These are phyloP conservation scores for Rhadina sibilatrix DNA, from an alignment of 2,113 vertebrate genomes.

Conservation along the genomic window DNA sequence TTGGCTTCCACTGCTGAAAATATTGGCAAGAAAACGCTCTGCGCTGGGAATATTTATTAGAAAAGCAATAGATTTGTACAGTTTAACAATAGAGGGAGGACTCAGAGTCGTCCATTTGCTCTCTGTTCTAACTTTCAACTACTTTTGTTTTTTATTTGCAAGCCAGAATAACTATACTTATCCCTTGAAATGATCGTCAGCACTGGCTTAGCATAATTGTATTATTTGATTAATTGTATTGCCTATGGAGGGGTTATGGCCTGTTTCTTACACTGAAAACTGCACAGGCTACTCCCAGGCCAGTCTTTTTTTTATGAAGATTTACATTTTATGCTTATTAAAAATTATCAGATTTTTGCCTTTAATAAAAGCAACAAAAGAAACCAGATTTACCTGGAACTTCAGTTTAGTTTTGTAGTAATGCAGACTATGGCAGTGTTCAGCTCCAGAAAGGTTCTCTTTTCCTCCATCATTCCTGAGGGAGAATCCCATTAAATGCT, in stretches of 20 bases:
- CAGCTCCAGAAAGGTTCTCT: background rate
- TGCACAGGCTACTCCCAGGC: background rate
- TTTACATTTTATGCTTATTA: background rate
- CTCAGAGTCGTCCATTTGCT: background rate
- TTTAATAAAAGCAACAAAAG: background rate
- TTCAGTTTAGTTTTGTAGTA: background rate
- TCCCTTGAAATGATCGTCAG: slow-evolving; percentile 26
- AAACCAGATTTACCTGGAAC: background rate
- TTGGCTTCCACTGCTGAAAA: slow-evolving; percentile 46
- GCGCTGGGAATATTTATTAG: slow-evolving; percentile 37
- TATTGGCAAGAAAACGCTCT: slow-evolving; percentile 45
- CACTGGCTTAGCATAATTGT: background rate
- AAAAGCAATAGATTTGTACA: slow-evolving; percentile 53
- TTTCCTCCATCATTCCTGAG: background rate
- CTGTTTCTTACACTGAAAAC: background rate
- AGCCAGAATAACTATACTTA: slow-evolving; percentile 45
- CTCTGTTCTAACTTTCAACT: slow-evolving; percentile 40
- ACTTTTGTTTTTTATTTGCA: slow-evolving; percentile 38
- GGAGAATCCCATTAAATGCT: background rate
- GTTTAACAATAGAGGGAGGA: slow-evolving; percentile 56
- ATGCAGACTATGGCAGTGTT: background rate
- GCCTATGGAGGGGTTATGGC: background rate
- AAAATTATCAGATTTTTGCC: background rate
- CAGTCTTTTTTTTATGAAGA: background rate
- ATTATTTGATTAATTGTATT: slow-evolving; percentile 20